Evolutionary conservation across 2,797 vertebrate species (phyloP).

Genomic region (Hippocampus kuda): DNA sequence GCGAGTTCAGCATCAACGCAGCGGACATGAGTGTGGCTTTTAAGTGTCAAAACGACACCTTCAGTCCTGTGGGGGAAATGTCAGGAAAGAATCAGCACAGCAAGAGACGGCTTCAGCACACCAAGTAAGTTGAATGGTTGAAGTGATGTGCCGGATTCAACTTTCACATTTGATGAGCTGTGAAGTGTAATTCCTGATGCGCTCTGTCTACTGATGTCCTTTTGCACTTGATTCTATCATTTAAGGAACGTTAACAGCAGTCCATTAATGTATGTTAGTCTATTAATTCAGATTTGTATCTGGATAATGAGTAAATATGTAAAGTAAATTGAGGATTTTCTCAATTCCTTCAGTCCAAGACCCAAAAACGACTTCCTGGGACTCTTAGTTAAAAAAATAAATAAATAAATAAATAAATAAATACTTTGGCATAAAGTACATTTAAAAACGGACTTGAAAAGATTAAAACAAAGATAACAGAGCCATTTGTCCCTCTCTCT

Average conservation of each 20-base stretch:
- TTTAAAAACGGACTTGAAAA: neutral
- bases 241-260: neutral
- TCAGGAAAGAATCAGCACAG: slow-evolving; percentile 42
- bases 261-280: too few species aligned
- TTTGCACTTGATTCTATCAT: neutral
- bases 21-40: slow-evolving; percentile 50
- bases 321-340: too few species aligned
- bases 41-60: slow-evolving; percentile 42
- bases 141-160: neutral
- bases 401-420: neutral
- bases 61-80: slow-evolving; percentile 42
- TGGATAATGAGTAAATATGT: neutral
- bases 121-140: slow-evolving; percentile 53
- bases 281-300: neutral
- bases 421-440: neutral
- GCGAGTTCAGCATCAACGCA: slow-evolving; percentile 28
- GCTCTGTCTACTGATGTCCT: neutral
- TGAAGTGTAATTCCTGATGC: too few species aligned
- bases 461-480: neutral
- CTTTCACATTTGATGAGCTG: neutral
- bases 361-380: neutral
- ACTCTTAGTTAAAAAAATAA: neutral
- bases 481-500: neutral
- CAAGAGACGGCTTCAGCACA: slow-evolving; percentile 25
- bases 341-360: too few species aligned